Evolutionary conservation across 2,888 invertebrate species (phyloP), one percentile per base, ranked within the genome.

Genomic region (Drosophila longiperda): DNA sequence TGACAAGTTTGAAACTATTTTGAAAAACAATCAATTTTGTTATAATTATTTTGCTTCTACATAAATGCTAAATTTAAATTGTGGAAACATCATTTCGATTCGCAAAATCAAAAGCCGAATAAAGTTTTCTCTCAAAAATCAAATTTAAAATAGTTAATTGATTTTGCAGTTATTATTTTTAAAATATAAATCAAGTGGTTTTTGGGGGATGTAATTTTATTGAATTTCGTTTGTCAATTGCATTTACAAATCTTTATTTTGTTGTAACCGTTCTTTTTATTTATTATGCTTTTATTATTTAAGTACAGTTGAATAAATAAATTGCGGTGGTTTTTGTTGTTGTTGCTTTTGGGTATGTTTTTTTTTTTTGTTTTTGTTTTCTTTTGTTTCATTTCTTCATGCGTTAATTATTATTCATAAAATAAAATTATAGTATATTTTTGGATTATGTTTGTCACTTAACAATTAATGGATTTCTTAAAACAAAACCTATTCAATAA

Each of bases 221-320:
- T 77, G 29, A 49, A 48, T 65, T 61, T 55, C 45, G 45, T 57
- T 69, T 45, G 40, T 36, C 40, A 49, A 75, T 45, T 68, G 64
- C 50, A 64, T 26, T 75, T 49, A 67, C 66, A 72, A 72, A 63
- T 60, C 40, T 52, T 61, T 23, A 32, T 38, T 33, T 59, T 36
- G 20, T 32, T 52, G 45, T 53, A 67, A 40, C 40, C 55, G 32
- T 53, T 70, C 38, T 50, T 49, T 53, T 64, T 49, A 29, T 62
- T 54, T 67, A 34, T 58, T 64, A 34, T 57, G 23, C 15, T 53
- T 66, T 70, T 66, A 23, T 34, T 57, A 34, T 65, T 84, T 82
- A 84, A 84, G 83, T 84, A 84, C 88, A 78, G 68, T 78, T 76
- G 63, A 76, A 78, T 82, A 80, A 87, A 80, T 82, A 66, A 80